Evolutionary conservation across 2,888 invertebrate species (phyloP).

Genomic region (Plebejus argus): DNA sequence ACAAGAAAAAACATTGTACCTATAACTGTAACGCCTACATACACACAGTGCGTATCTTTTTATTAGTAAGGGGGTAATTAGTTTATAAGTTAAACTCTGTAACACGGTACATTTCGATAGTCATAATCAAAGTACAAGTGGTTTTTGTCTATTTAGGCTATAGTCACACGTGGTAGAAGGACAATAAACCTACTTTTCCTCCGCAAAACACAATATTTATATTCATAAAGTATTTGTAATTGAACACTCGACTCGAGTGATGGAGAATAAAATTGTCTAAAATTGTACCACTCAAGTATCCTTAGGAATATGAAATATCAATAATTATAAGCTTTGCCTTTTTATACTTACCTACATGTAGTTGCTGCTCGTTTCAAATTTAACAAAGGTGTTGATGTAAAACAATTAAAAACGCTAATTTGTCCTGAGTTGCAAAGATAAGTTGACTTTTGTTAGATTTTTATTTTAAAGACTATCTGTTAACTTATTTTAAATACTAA

Average conservation of each 20-base stretch:
- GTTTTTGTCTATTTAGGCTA: neutral
- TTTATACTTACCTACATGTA: neutral
- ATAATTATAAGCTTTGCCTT: slow-evolving; percentile 17
- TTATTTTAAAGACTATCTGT: too few relatives aligned
- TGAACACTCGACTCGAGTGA: neutral
- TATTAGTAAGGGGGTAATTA: too few relatives aligned
- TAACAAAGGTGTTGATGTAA: neutral
- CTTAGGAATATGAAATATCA: neutral
- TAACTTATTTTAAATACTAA: too few relatives aligned
- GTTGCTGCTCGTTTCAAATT: neutral
- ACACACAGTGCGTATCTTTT: too few relatives aligned
- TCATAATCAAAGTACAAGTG: slow-evolving; percentile 1
- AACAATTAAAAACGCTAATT: neutral
- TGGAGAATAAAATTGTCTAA: neutral
- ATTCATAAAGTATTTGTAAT: neutral
- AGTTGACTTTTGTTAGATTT: too few relatives aligned
- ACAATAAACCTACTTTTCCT: slow-evolving; percentile 12
- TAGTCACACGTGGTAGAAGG: slow-evolving; percentile 2
- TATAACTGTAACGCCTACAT: too few relatives aligned
- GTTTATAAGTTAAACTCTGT: too few relatives aligned
- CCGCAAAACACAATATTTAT: neutral
- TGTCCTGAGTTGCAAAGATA: too few relatives aligned
- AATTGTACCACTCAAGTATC: neutral
- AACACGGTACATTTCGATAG: neutral
- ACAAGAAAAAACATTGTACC: too few relatives aligned